Percentiles rank a stretch among this genome's conserved stretches.
Evolutionary conservation across 2,113 vertebrate genomes (phyloP).

Genomic region (Epinephelus lanceolatus): DNA sequence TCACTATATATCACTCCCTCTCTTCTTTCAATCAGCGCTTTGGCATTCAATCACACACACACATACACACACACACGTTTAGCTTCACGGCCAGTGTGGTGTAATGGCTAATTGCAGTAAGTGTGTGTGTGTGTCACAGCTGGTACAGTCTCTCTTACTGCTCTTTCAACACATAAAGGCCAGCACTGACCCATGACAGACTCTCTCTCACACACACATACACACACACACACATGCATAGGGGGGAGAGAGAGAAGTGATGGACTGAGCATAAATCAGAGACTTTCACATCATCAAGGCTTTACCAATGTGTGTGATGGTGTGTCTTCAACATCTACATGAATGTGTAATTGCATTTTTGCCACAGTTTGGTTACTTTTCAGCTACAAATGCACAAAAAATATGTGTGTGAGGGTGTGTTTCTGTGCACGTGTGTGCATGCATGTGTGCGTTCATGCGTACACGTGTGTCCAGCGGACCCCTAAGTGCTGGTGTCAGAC

Average conservation of each 20-base stretch:
- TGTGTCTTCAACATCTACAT: constrained; percentile 2
- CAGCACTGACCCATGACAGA: constrained; percentile 68
- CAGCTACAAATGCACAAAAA: constrained; percentile 16
- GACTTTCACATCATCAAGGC: constrained; percentile 70
- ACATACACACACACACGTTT: constrained; percentile 3
- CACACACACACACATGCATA: constrained; percentile 16
- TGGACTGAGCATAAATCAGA: constrained; percentile 76
- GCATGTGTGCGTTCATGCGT: constrained; percentile 64
- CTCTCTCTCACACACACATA: constrained; percentile 36
- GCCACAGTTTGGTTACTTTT: constrained; percentile 45
- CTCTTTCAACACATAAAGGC: constrained; percentile 80
- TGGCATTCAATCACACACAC: constrained; percentile 57
- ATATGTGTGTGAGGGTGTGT: constrained; percentile 3
- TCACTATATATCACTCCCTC: constrained; percentile 65
- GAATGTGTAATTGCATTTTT: constrained; percentile 29
- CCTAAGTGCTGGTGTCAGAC: constrained; percentile 84
- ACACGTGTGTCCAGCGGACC: constrained; percentile 72
- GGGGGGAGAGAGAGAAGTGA: constrained; percentile 24
- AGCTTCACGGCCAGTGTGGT: constrained; percentile 38
- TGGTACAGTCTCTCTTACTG: constrained; percentile 74
- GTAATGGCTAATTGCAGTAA: constrained; percentile 76
- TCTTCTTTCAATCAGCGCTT: constrained; percentile 67
- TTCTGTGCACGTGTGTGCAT: constrained; percentile 22
- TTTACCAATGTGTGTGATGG: constrained; percentile 2
- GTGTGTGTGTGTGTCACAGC: constrained; percentile 74